Conservation (phyloP, 2,888 invertebrate genomes). For the Nemurella pictetii region DNA sequence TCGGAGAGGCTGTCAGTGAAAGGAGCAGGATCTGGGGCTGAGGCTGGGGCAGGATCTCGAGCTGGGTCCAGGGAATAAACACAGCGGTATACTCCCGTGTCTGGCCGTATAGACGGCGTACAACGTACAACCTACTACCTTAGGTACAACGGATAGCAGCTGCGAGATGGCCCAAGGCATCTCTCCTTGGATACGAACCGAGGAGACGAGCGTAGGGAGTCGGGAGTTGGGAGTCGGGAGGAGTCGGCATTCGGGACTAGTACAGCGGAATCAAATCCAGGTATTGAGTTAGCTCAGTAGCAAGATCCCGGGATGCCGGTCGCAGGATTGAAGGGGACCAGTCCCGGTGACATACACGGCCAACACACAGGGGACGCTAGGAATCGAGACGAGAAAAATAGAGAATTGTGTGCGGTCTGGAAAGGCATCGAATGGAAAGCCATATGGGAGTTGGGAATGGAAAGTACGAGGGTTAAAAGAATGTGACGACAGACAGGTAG, state of each 20-base stretch:
- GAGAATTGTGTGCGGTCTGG: conserved; percentile 6
- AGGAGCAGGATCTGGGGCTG: neutral
- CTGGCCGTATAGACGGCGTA: neutral
- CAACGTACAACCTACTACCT: no score
- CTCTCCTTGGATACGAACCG: no score
- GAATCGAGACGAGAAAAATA: neutral
- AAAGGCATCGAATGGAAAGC: conserved; percentile 15
- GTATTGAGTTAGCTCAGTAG: neutral
- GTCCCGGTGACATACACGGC: neutral
- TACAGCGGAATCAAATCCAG: neutral
- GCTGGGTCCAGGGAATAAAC: neutral
- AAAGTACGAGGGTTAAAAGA: conserved; percentile 1
- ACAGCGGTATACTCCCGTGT: neutral
- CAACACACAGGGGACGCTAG: neutral
- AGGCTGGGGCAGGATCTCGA: no score
- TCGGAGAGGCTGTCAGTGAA: neutral
- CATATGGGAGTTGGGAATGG: conserved; percentile 4
- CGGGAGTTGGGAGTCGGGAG: neutral
- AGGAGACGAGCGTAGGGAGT: neutral
- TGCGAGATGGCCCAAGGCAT: neutral
- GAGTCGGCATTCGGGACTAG: neutral
- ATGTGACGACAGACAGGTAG: conserved; percentile 2
- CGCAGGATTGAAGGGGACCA: conserved; percentile 12
- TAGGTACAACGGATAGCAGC: no score
- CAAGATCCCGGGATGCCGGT: conserved; percentile 2